Percentiles rank a stretch among this genome's conserved stretches.
phyloP scores from a whole-genome alignment of 2,888 invertebrate species.

The Caenorhabditis sp. region DNA sequence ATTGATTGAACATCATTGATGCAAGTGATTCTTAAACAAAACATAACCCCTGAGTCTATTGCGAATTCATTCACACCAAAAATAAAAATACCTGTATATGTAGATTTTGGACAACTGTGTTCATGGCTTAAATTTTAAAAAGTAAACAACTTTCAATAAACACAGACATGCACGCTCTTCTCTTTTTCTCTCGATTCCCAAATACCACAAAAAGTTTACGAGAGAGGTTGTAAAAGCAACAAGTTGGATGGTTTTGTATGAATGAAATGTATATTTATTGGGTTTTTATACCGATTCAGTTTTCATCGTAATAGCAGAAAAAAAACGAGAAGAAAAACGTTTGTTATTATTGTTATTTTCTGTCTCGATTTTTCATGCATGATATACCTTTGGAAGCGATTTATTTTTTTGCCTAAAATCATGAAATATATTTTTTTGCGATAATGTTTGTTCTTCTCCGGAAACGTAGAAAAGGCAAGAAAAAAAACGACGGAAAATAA shows the following conservation, averaged over 20 bases:
- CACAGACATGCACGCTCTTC: no score
- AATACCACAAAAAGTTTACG: neutral
- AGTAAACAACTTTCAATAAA: neutral
- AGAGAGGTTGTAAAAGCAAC: neutral
- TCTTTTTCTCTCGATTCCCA: neutral
- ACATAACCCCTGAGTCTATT: no score
- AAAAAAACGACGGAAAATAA: neutral
- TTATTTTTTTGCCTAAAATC: neutral
- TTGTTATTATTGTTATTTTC: neutral
- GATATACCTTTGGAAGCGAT: neutral
- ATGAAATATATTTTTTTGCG: no score
- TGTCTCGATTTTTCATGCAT: neutral
- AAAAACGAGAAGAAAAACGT: neutral
- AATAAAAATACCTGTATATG: no score
- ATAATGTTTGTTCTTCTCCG: neutral
- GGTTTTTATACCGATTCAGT: neutral
- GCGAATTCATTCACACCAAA: no score
- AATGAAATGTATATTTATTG: neutral
- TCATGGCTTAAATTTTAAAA: neutral
- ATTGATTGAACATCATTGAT: no score
- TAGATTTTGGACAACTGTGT: no score
- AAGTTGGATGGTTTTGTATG: neutral
- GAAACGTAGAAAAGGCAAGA: neutral
- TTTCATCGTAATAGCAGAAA: neutral
- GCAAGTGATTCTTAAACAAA: no score